These are phyloP conservation scores for Latrodectus elegans DNA, from an alignment of 2,888 invertebrate genomes.

Conservation along the genomic window DNA sequence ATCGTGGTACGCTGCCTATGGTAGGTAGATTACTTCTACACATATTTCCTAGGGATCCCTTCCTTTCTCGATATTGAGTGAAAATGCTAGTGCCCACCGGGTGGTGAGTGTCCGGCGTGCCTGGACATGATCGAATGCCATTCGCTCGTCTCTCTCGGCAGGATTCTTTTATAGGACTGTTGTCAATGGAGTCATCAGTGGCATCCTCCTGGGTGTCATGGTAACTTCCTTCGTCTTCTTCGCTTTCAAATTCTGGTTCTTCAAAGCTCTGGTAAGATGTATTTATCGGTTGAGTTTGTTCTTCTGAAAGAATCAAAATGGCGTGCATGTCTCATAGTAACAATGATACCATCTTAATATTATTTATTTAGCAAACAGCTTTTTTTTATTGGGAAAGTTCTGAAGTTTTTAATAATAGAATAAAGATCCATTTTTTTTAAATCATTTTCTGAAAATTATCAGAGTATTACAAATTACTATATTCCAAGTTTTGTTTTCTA, in stretches of 20 bases:
- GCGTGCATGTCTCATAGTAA: neutral
- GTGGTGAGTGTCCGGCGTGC: slow-evolving; percentile 59
- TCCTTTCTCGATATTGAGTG: slow-evolving; percentile 46
- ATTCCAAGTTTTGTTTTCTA: too few relatives aligned
- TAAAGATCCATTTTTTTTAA: too few relatives aligned
- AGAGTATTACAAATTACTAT: too few relatives aligned
- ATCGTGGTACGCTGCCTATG: slow-evolving; percentile 50
- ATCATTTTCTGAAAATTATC: too few relatives aligned
- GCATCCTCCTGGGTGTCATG: slow-evolving; percentile 58
- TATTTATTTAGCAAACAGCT: too few relatives aligned
- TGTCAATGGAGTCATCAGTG: slow-evolving; percentile 13
- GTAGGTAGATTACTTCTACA: slow-evolving; percentile 36
- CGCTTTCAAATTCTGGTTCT: slow-evolving; percentile 7
- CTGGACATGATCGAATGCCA: slow-evolving; percentile 57
- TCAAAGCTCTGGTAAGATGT: slow-evolving; percentile 5
- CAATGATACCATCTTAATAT: too few relatives aligned
- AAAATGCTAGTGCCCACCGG: slow-evolving; percentile 7
- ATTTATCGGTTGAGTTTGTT: slow-evolving; percentile 14
- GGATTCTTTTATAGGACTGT: slow-evolving; percentile 17
- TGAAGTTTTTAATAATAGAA: too few relatives aligned
- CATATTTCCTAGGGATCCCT: slow-evolving; percentile 45
- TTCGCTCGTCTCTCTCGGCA: neutral
- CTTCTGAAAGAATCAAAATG: slow-evolving; percentile 10
- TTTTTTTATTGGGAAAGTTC: too few relatives aligned
- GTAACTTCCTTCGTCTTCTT: slow-evolving; percentile 40